A percentile compares a stretch with the other conserved stretches of the same genome.
phyloP scores from a whole-genome alignment of 2,113 vertebrate genomes.

The Dipodomys merriami region DNA sequence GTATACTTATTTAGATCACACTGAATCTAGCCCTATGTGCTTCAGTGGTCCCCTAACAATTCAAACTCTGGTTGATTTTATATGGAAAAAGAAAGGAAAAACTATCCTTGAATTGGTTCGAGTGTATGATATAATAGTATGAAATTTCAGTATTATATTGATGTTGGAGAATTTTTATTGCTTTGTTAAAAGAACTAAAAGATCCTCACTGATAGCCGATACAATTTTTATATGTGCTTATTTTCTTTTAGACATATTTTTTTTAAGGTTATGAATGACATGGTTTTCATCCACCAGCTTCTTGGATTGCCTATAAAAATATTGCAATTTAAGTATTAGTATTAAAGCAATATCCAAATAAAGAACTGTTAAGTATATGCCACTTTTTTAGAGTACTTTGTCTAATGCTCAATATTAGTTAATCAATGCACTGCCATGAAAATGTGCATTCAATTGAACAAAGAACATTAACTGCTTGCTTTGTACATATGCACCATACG shows the following conservation, averaged over 20 bases:
- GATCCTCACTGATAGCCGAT: neutral
- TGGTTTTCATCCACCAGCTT: slow-evolving; percentile 12
- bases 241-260: slow-evolving; percentile 25
- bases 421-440: slow-evolving; percentile 55
- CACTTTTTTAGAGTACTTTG: slow-evolving; percentile 26
- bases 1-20: slow-evolving; percentile 41
- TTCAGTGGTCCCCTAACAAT: neutral
- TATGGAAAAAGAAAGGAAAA: slow-evolving; percentile 45
- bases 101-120: slow-evolving; percentile 6
- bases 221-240: slow-evolving; percentile 1
- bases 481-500: neutral
- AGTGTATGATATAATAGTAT: slow-evolving; percentile 9
- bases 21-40: neutral
- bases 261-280: slow-evolving; percentile 36
- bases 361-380: neutral
- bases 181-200: neutral
- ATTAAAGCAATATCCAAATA: slow-evolving; percentile 10
- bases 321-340: slow-evolving; percentile 11
- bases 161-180: slow-evolving; percentile 35
- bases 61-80: slow-evolving; percentile 40
- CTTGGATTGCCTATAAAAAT: slow-evolving; percentile 35
- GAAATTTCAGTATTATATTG: slow-evolving; percentile 8
- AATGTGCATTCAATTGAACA: slow-evolving; percentile 41
- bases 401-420: slow-evolving; percentile 23
- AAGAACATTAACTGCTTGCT: slow-evolving; percentile 28